Percentiles rank a stretch among this genome's conserved stretches.
Evolutionary conservation across 2,888 invertebrate genomes (phyloP).

Genomic region (Polydrusus tereticollis): DNA sequence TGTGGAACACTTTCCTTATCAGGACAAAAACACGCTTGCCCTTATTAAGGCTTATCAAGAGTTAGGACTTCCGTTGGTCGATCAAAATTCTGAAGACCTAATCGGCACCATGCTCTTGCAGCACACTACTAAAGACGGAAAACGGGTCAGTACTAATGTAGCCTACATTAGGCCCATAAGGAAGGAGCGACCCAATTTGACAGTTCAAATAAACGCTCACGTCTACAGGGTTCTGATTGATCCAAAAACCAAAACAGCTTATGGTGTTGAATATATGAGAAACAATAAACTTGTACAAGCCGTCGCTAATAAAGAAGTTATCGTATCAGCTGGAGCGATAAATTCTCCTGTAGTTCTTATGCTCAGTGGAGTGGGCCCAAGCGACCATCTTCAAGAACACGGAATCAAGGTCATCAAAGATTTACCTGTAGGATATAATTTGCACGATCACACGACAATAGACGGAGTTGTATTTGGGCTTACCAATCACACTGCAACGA

Average conservation of each 20-base stretch:
- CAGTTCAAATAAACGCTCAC: constrained; percentile 69
- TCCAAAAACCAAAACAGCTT: constrained; percentile 67
- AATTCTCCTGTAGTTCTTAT: constrained; percentile 76
- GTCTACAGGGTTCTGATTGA: constrained; percentile 74
- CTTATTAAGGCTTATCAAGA: constrained; percentile 74
- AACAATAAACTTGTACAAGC: constrained; percentile 67
- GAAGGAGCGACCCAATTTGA: constrained; percentile 68
- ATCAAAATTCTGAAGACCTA: constrained; percentile 72
- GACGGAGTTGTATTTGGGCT: constrained; percentile 72
- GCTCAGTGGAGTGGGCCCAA: constrained; percentile 77
- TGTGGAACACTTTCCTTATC: constrained; percentile 75
- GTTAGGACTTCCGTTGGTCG: constrained; percentile 72
- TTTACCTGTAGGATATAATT: constrained; percentile 79
- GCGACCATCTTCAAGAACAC: constrained; percentile 68
- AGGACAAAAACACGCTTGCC: constrained; percentile 72
- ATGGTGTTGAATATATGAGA: constrained; percentile 69
- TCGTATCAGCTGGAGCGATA: constrained; percentile 73
- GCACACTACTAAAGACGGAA: constrained; percentile 74
- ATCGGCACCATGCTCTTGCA: constrained; percentile 75
- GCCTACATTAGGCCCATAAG: constrained; percentile 79
- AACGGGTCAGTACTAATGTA: constrained; percentile 73
- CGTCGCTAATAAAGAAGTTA: constrained; percentile 73
- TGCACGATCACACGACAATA: constrained; percentile 81
- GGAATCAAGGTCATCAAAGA: constrained; percentile 73
- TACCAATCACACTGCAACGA: constrained; percentile 71